These are phyloP conservation scores for Myripristis murdjan DNA, from an alignment of 2,797 vertebrate species.

Conservation along the genomic window DNA sequence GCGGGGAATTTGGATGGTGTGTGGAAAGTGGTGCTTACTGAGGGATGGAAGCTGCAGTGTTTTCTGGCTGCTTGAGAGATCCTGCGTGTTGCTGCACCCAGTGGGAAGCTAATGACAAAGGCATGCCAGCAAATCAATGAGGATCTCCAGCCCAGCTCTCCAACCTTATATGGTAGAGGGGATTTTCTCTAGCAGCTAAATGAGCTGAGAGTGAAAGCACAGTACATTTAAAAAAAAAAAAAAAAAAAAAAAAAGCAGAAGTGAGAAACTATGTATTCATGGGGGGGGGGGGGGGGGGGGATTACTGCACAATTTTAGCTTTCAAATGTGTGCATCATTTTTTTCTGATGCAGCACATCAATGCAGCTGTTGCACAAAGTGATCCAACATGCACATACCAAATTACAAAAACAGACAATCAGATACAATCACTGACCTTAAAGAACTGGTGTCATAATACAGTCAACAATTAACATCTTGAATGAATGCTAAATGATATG, in stretches of 20 bases:
- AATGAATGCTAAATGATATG: no score
- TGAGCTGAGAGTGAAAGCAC: conserved; percentile 51
- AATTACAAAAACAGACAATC: no score
- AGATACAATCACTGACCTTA: no score
- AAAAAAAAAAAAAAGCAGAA: neutral
- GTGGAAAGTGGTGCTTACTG: conserved; percentile 50
- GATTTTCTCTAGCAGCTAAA: conserved; percentile 68
- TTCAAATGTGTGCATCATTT: no score
- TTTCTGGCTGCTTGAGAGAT: conserved; percentile 64
- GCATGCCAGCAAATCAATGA: conserved; percentile 55
- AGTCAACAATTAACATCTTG: no score
- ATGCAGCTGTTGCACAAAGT: no score
- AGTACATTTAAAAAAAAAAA: conserved; percentile 24
- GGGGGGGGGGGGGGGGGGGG: no score
- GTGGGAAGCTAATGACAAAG: conserved; percentile 77
- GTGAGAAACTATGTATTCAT: conserved; percentile 10
- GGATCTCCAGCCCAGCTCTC: conserved; percentile 49
- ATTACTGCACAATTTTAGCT: no score
- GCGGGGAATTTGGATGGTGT: conserved; percentile 49
- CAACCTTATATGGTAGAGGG: conserved; percentile 45
- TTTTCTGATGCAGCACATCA: no score
- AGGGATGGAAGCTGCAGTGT: conserved; percentile 55
- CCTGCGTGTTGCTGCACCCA: conserved; percentile 72
- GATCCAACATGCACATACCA: no score
- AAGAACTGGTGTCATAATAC: no score